Evolutionary conservation across 1,140 invertebrate genomes (phyloP).

Genomic region (Drosophila tani): DNA sequence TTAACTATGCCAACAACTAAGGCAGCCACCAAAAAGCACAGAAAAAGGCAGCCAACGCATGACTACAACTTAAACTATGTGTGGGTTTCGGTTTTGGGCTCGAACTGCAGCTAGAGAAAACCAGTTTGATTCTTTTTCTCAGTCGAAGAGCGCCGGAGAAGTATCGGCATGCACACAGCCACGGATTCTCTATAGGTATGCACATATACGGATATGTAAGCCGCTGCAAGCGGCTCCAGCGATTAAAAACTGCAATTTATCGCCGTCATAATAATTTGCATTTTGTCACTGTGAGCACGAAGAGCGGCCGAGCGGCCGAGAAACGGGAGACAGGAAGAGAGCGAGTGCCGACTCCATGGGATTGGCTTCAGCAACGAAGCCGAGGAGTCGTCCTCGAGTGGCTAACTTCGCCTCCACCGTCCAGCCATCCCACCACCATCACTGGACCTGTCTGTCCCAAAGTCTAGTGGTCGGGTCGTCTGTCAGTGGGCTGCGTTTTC

Average conservation of each 20-base stretch:
- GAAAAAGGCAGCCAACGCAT: constrained; percentile 52
- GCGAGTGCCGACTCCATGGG: constrained; percentile 29
- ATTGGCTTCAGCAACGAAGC: constrained; percentile 32
- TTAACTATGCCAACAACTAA: constrained; percentile 76
- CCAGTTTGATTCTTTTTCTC: constrained; percentile 79
- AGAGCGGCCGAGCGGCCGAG: constrained; percentile 30
- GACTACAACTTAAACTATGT: constrained; percentile 78
- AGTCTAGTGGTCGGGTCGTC: constrained; percentile 28
- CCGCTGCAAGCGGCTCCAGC: constrained; percentile 68
- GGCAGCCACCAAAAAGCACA: constrained; percentile 42
- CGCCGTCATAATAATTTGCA: constrained; percentile 83
- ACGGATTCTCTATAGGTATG: constrained; percentile 7
- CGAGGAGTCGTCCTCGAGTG: constrained; percentile 42
- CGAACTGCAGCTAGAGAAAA: constrained; percentile 54
- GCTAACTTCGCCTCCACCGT: constrained; percentile 47
- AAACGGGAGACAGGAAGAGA: constrained; percentile 21
- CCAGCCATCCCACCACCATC: constrained; percentile 20
- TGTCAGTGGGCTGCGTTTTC: constrained; percentile 57
- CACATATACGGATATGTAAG: constrained; percentile 43
- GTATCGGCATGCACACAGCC: constrained; percentile 30
- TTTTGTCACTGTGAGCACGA: constrained; percentile 74
- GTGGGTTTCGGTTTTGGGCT: constrained; percentile 65
- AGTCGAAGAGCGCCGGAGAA: constrained; percentile 32
- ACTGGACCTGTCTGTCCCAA: constrained; percentile 33
- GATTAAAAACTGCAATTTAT: constrained; percentile 84